Evolutionary conservation across 1,140 invertebrate species (phyloP).

Genomic region (Atta colombica): DNA sequence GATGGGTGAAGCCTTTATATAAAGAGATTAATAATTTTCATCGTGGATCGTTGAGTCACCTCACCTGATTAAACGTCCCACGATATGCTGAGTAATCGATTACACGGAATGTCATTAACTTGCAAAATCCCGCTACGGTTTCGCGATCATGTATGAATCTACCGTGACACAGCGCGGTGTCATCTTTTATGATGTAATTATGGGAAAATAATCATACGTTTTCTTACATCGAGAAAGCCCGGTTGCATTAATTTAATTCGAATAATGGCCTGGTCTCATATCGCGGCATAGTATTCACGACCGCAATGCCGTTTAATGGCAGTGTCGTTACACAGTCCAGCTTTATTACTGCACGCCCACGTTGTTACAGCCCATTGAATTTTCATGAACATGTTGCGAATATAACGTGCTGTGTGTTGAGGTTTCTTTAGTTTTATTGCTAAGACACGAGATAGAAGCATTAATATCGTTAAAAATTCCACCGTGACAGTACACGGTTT

Average conservation of each 20-base stretch:
- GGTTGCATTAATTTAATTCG: slow-evolving; percentile 30
- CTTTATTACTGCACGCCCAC: slow-evolving; percentile 48
- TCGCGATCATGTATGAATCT: slow-evolving; percentile 32
- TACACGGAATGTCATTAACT: slow-evolving; percentile 55
- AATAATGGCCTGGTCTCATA: background rate
- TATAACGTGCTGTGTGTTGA: slow-evolving; percentile 26
- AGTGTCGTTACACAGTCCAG: slow-evolving; percentile 38
- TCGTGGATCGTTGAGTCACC: slow-evolving; percentile 29
- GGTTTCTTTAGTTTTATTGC: slow-evolving; percentile 36
- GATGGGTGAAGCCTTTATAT: background rate
- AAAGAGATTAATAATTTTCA: slow-evolving; percentile 52
- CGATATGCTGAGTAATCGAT: slow-evolving; percentile 54
- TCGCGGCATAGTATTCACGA: slow-evolving; percentile 23
- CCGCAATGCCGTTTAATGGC: slow-evolving; percentile 49
- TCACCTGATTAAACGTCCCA: slow-evolving; percentile 42
- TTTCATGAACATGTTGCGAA: slow-evolving; percentile 55
- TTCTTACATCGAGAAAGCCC: slow-evolving; percentile 23
- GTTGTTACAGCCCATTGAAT: slow-evolving; percentile 56
- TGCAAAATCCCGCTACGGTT: slow-evolving; percentile 7
- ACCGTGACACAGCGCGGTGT: slow-evolving; percentile 10
- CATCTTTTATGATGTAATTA: slow-evolving; percentile 25
- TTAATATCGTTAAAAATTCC: slow-evolving; percentile 40
- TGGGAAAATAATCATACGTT: background rate
- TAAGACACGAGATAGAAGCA: background rate
- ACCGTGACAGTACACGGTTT: background rate